phyloP scores from a whole-genome alignment of 2,113 vertebrate genomes.

The Oostethus manadensis region DNA sequence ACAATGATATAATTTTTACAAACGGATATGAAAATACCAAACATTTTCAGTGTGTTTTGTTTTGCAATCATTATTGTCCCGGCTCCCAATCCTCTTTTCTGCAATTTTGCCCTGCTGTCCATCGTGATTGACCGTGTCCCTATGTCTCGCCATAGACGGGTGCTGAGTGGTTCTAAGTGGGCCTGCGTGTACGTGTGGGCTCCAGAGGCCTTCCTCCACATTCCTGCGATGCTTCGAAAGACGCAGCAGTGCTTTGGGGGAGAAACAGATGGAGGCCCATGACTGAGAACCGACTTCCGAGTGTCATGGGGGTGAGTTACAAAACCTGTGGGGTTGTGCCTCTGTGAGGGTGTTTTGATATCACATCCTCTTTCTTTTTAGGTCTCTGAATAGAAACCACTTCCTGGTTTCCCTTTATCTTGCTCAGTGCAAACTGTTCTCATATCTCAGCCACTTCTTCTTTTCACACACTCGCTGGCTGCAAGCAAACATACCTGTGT shows the following conservation, averaged over 20 bases:
- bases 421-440: conserved; percentile 29
- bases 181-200: conserved; percentile 24
- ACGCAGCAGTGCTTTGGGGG: conserved; percentile 23
- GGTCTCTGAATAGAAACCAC: conserved; percentile 24
- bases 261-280: conserved; percentile 22
- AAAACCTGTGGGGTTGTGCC: conserved; percentile 1
- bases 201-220: conserved; percentile 51
- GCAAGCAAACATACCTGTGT: neutral
- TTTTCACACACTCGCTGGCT: conserved; percentile 34
- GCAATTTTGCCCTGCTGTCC: conserved; percentile 45
- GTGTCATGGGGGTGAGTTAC: conserved; percentile 33
- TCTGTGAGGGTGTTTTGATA: neutral
- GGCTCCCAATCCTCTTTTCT: conserved; percentile 15
- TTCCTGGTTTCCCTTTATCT: conserved; percentile 65
- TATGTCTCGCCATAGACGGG: conserved; percentile 56
- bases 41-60: neutral
- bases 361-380: conserved; percentile 18
- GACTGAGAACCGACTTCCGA: conserved; percentile 13
- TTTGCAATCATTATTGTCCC: neutral
- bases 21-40: too few relatives aligned
- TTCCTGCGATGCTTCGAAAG: conserved; percentile 60
- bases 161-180: conserved; percentile 71
- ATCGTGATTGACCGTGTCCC: conserved; percentile 52
- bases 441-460: conserved; percentile 57
- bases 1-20: too few relatives aligned